phyloP scores from a whole-genome alignment of 2,113 vertebrate genomes.

The Oncorhynchus gorbuscha region DNA sequence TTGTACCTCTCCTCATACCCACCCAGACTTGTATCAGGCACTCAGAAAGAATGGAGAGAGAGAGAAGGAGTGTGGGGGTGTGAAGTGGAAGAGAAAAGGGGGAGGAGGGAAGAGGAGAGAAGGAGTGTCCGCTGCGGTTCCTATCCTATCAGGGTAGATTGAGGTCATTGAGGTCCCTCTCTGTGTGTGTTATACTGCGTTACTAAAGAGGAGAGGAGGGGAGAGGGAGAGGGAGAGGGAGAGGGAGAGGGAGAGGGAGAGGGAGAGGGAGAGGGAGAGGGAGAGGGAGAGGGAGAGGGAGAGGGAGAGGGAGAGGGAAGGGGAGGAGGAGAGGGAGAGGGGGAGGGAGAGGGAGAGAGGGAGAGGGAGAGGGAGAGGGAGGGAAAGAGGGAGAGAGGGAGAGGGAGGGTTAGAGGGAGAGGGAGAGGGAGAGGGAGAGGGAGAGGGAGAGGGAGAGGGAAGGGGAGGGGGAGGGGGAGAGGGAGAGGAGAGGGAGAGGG shows the following conservation, averaged over 20 bases:
- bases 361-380: slow-evolving; percentile 16
- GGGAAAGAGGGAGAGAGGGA: slow-evolving; percentile 12
- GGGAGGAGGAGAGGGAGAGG: too few species aligned
- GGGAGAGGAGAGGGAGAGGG: background rate
- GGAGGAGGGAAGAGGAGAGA: slow-evolving; percentile 2
- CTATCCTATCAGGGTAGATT: slow-evolving; percentile 41
- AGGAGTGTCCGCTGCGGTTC: too few species aligned
- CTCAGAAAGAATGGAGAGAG: slow-evolving; percentile 17
- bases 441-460: background rate
- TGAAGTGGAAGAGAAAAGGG: too few species aligned
- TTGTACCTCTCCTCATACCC: background rate
- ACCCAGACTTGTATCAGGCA: background rate
- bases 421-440: background rate
- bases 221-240: slow-evolving; percentile 1
- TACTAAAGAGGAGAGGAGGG: too few species aligned
- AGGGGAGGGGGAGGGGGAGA: too few species aligned
- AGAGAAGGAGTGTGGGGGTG: too few species aligned
- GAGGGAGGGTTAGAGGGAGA: slow-evolving; percentile 24
- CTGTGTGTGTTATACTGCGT: background rate
- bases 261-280: slow-evolving; percentile 15
- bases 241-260: slow-evolving; percentile 12
- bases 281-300: slow-evolving; percentile 15
- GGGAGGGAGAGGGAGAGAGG: slow-evolving; percentile 14
- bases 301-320: slow-evolving; percentile 21
- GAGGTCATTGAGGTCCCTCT: slow-evolving; percentile 35